Percentiles rank a stretch among this genome's conserved stretches.
Evolutionary conservation across 2,113 vertebrate genomes (phyloP).

Genomic region (Astur gentilis): DNA sequence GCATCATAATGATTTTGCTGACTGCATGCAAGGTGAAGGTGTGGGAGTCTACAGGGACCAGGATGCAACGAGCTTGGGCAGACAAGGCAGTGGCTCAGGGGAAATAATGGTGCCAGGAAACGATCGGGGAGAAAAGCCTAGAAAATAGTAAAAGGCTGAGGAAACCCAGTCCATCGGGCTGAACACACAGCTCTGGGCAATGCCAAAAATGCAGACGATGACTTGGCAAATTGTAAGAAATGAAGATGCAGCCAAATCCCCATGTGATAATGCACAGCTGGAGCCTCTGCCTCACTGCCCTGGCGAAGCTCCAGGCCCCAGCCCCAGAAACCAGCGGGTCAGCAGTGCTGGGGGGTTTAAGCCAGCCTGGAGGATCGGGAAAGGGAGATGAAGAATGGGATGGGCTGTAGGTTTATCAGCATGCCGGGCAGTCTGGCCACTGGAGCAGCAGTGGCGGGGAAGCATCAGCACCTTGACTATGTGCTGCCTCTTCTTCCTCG

Average conservation of each 20-base stretch:
- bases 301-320: neutral
- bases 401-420: neutral
- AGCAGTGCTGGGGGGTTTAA: neutral
- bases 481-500: neutral
- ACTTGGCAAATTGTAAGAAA: neutral
- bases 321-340: neutral
- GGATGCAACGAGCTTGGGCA: neutral
- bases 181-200: neutral
- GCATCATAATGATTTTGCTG: rapidly evolving
- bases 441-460: neutral
- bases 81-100: neutral
- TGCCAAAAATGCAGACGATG: neutral
- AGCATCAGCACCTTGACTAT: neutral
- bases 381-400: neutral
- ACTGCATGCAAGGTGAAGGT: rapidly evolving
- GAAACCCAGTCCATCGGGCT: neutral
- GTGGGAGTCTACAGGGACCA: rapidly evolving
- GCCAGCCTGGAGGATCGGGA: neutral
- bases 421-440: neutral
- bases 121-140: neutral
- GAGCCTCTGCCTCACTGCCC: neutral
- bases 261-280: neutral
- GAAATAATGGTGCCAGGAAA: neutral
- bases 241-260: neutral
- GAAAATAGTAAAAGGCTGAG: neutral